Base-by-base conservation (phyloP, 2,888 invertebrate genomes). In the Ennomos fuscantarius region DNA sequence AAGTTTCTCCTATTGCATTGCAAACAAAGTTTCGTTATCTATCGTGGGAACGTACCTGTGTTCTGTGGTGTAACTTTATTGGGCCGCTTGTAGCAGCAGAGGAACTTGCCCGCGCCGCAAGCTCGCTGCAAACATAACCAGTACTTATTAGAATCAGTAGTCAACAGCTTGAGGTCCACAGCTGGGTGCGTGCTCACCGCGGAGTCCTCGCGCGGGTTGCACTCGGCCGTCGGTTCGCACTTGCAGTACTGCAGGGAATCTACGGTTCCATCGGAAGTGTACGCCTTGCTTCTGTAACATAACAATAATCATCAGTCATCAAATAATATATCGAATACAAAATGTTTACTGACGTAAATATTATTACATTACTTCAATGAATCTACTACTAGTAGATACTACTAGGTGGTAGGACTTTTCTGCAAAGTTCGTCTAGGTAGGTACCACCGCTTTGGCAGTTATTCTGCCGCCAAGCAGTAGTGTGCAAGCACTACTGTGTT, bases 71-170 rank as follows among this genome's bases (percentile, higher is more conserved):
- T 40, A 0, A 36, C 56, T 35, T 72, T 71, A 51, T 69, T 73
- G 1, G 81, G 76, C 62, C 83, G 79, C 54, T 93, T 93, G 80
- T 93, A 94, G 72, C 95, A 95, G 74, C 95, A 95, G 60, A 95
- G 93, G 65, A 90, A 93, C 76, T 94, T 94, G 8, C 94, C 94
- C 0, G 82, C 82, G 33, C 94, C 94, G 69, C 95, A 95, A 13
- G 93, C 93, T 9, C 94, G 94, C 95, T 95, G 88, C 10, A 83
- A 82, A 24, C 36, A n/a, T 31, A 35, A 24, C 13, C 12, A 40
- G 12, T 11, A 9, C 8, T 13, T 12, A 12, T 9, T 40, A 40
- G 8, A 13, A 11, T 37, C n/a, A 24, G 24, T 24, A 2, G 2
- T 11, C 1, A 1, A 39, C n/a, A 12, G 8, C 3, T 8, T 39